phyloP scores from a whole-genome alignment of 2,888 invertebrate species.

The Creontiades dilutus region DNA sequence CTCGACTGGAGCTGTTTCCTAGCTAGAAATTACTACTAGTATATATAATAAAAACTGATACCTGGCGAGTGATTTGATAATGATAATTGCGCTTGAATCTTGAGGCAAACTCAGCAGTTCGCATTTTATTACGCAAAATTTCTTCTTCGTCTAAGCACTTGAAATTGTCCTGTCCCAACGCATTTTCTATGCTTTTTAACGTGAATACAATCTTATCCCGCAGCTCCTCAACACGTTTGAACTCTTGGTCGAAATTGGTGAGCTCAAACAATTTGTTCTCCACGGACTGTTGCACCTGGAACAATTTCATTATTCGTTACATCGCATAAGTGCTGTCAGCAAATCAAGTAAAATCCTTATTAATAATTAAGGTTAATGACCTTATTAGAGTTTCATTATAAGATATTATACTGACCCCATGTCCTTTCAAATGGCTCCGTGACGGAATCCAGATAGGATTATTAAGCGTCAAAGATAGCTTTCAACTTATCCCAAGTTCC shows the following conservation, averaged over 20 bases:
- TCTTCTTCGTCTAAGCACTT: conserved; percentile 61
- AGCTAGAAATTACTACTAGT: not conserved
- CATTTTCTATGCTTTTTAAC: conserved; percentile 50
- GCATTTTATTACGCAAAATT: conserved; percentile 48
- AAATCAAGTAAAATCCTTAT: too few relatives aligned
- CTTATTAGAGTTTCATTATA: too few relatives aligned
- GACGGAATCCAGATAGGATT: too few relatives aligned
- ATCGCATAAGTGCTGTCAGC: too few relatives aligned
- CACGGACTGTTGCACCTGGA: not conserved
- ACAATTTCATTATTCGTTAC: not conserved
- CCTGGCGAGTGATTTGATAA: conserved; percentile 66
- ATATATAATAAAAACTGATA: not conserved
- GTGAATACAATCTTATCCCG: conserved; percentile 62
- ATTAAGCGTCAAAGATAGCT: too few relatives aligned
- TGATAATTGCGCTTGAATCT: conserved; percentile 69
- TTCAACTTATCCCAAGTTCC: too few relatives aligned
- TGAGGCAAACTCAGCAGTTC: conserved; percentile 61
- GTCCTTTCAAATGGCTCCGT: too few relatives aligned
- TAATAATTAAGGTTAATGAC: too few relatives aligned
- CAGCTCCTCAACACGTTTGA: conserved; percentile 61
- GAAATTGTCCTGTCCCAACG: conserved; percentile 18
- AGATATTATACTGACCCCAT: too few relatives aligned
- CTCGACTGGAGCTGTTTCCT: too few relatives aligned
- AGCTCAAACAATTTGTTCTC: conserved; percentile 52
- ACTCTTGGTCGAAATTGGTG: conserved; percentile 60